Evolutionary conservation across 2,888 invertebrate species (phyloP), one percentile per base, ranked within the genome.

Genomic region (Sesia apiformis): DNA sequence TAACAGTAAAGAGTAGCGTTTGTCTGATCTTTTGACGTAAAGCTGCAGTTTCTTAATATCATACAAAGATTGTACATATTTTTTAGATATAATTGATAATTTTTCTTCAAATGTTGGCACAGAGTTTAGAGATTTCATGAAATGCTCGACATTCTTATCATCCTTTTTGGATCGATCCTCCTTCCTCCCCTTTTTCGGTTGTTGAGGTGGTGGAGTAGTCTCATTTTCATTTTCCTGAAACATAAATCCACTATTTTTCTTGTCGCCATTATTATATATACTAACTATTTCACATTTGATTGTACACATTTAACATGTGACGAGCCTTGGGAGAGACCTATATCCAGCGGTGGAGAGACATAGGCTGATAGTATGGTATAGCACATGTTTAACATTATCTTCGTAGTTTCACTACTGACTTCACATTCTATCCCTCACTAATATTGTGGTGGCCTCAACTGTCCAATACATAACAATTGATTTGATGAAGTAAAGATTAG

Each of bases 51-150:
- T 92, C 59, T 92, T 90, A 70, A 93, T 93, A 55, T 95, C 95
- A 63, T 96, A 95, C 6, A 93, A 91, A 4, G 93, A 84, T 65
- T 96, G 95, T 0, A 93, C 87, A 73, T 95, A 96, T 70, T 95
- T 96, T 66, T 94, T 93, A 66, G 93, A 92, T 60, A 96, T 90
- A 1, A 91, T 85, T 3, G 91, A 87, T 40, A 95, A 76, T 76
- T 94, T 95, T 63, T 95, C 95, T 61, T 94, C 93, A 0, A 92
- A 76, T 0, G 91, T 90, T 39, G 91, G 87, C 2, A 91, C 72
- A 2, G 87, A 81, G 60, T 89, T 91, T 0, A 93, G 70, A 0
- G 91, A 86, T 74, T 92, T 94, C 69, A 94, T 81, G 55, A 95
- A 91, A 71, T 94, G 93, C 58, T 93, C 93, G 39, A 93, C 83